A percentile compares a stretch with the other conserved stretches of the same genome.
phyloP scores from a whole-genome alignment of 1,140 invertebrate species.

The Gerris buenoi region DNA sequence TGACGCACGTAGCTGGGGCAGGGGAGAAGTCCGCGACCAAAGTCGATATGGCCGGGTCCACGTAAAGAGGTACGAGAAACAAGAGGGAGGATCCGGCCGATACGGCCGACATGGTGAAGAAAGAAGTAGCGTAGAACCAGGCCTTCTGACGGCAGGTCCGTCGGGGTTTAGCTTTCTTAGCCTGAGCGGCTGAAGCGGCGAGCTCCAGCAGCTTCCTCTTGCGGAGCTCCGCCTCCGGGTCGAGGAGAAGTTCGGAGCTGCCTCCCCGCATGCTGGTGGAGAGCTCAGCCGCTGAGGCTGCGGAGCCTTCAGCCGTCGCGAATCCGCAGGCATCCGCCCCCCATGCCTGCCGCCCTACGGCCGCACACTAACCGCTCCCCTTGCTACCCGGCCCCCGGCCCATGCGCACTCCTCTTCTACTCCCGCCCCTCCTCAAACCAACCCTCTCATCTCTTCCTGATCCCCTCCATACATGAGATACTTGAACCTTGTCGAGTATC shows the following conservation, averaged over 20 bases:
- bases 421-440: slow-evolving; percentile 16
- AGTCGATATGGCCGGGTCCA: slow-evolving; percentile 77
- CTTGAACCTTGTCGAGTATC: not conserved
- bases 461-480: slow-evolving; percentile 18
- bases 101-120: slow-evolving; percentile 58
- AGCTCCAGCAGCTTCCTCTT: slow-evolving; percentile 52
- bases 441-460: slow-evolving; percentile 33
- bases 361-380: slow-evolving; percentile 24
- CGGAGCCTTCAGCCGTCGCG: slow-evolving; percentile 24
- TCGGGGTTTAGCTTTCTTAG: slow-evolving; percentile 33
- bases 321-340: slow-evolving; percentile 23
- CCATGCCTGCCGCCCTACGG: slow-evolving; percentile 23
- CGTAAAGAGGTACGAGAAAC: slow-evolving; percentile 75
- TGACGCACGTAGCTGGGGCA: slow-evolving; percentile 59
- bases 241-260: slow-evolving; percentile 69
- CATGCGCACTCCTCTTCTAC: slow-evolving; percentile 19
- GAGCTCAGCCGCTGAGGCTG: slow-evolving; percentile 23
- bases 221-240: slow-evolving; percentile 50
- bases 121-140: slow-evolving; percentile 61
- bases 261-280: slow-evolving; percentile 50
- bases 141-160: slow-evolving; percentile 57
- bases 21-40: slow-evolving; percentile 67
- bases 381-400: slow-evolving; percentile 31
- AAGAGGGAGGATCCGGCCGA: slow-evolving; percentile 65
- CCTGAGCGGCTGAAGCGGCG: slow-evolving; percentile 21